phyloP scores from a whole-genome alignment of 1,140 invertebrate genomes.

The Rhagoletis zephyria region DNA sequence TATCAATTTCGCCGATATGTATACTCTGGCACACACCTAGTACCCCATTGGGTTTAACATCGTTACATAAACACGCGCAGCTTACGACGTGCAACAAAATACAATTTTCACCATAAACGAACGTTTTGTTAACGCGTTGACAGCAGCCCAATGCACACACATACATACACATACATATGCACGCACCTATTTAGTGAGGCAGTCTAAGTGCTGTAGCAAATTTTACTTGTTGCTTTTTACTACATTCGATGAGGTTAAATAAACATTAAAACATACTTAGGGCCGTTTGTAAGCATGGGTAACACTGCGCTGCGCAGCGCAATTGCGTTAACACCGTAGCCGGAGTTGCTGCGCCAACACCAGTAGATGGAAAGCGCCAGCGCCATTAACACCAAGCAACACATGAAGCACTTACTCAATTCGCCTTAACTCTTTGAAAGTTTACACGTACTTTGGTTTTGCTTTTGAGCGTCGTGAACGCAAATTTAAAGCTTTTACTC shows the following conservation, averaged over 20 bases:
- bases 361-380: too few relatives aligned
- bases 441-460: too few relatives aligned
- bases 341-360: too few relatives aligned
- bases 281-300: too few relatives aligned
- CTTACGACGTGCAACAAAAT: background rate
- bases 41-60: background rate
- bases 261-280: background rate
- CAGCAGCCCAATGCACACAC: background rate
- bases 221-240: constrained; percentile 45
- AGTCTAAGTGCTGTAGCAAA: background rate
- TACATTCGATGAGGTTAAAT: background rate
- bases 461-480: too few relatives aligned
- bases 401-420: too few relatives aligned
- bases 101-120: constrained; percentile 22
- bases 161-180: background rate
- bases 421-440: too few relatives aligned
- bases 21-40: background rate
- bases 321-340: too few relatives aligned
- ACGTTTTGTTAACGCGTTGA: background rate
- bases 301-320: too few relatives aligned
- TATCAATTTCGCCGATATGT: constrained; percentile 11
- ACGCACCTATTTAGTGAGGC: background rate
- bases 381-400: too few relatives aligned
- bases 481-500: too few relatives aligned
- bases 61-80: background rate